A percentile compares a stretch with the other conserved stretches of the same genome.
These are phyloP conservation scores for Dromiciops gliroides DNA, from an alignment of 2,113 vertebrate genomes.

Conservation along the genomic window DNA sequence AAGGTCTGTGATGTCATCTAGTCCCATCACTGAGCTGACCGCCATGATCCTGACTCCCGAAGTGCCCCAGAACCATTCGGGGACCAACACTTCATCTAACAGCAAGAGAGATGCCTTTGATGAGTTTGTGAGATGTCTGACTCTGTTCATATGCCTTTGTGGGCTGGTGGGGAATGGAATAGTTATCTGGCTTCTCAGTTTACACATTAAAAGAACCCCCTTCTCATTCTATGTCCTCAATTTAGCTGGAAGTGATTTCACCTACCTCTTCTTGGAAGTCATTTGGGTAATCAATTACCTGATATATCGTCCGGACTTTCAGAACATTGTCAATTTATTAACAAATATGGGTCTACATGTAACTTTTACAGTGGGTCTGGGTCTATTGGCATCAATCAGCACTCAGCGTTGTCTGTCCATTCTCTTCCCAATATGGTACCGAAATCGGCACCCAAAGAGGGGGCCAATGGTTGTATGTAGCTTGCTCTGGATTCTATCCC, in stretches of 20 bases:
- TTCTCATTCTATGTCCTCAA: not conserved
- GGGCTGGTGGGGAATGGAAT: not conserved
- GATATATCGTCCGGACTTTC: not conserved
- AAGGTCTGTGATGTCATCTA: not conserved
- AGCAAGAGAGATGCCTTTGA: not conserved
- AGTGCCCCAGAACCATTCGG: not conserved
- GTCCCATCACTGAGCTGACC: not conserved
- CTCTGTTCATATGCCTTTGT: not conserved
- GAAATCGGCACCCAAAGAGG: not conserved
- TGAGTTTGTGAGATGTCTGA: not conserved
- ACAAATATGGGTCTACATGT: not conserved
- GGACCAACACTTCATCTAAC: not conserved
- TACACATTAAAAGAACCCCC: not conserved
- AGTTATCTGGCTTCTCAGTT: not conserved
- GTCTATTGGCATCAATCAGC: not conserved
- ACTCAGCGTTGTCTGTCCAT: not conserved
- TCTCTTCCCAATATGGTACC: not conserved
- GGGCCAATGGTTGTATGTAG: accelerated
- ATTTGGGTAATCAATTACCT: not conserved
- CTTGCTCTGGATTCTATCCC: not conserved
- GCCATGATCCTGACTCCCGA: too few species aligned
- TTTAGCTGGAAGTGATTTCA: not conserved
- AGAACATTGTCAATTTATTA: not conserved
- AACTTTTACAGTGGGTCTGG: not conserved
- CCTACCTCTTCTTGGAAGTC: not conserved